Evolutionary conservation across 2,888 invertebrate species (phyloP).

Genomic region (Apodemia duryi): DNA sequence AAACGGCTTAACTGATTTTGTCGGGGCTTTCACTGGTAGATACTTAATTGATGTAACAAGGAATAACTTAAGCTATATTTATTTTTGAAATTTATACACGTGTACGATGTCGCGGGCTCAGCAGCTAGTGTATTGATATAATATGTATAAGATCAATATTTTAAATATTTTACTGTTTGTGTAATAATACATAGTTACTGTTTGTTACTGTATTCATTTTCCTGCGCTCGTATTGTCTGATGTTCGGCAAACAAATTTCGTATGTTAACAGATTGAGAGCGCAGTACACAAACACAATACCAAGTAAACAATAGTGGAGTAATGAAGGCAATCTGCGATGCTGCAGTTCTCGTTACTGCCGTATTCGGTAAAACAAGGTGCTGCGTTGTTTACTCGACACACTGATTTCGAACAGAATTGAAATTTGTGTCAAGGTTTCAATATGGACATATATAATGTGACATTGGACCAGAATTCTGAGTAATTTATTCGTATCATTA

Average conservation of each 20-base stretch:
- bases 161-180: neutral
- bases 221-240: neutral
- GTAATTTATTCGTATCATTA: neutral
- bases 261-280: neutral
- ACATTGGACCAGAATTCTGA: conserved; percentile 3
- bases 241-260: neutral
- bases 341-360: conserved; percentile 29
- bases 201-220: neutral
- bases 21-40: too few relatives aligned
- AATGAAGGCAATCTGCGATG: conserved; percentile 12
- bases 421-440: conserved; percentile 28
- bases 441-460: conserved; percentile 1
- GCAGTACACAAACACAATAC: neutral
- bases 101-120: too few relatives aligned
- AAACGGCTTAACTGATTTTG: too few relatives aligned
- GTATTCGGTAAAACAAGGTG: conserved; percentile 39
- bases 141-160: too few relatives aligned
- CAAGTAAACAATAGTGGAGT: conserved; percentile 8
- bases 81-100: too few relatives aligned
- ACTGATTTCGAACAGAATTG: conserved; percentile 22
- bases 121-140: too few relatives aligned
- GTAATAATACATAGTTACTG: neutral
- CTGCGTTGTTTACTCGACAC: conserved; percentile 28
- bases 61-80: too few relatives aligned
- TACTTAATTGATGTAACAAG: too few relatives aligned